Percentiles rank a stretch among this genome's conserved stretches.
Conservation (phyloP, 1,140 invertebrate species). For the Drosophila saltans region DNA sequence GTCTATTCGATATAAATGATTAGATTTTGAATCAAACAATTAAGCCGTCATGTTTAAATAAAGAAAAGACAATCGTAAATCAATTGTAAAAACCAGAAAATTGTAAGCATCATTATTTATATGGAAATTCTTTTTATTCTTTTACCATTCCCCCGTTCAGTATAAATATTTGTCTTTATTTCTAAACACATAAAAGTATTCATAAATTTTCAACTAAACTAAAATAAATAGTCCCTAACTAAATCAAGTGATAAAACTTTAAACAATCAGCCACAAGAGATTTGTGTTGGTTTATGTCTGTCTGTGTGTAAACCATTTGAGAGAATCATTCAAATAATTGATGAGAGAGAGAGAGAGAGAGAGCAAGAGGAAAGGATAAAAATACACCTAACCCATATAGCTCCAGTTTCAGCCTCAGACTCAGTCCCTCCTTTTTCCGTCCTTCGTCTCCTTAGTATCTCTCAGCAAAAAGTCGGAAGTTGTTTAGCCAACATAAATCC, state of each 20-base stretch:
- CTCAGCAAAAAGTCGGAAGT: constrained; percentile 52
- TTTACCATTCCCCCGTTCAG: not conserved
- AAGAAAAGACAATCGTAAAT: too few relatives aligned
- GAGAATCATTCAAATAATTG: constrained; percentile 62
- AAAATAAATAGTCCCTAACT: constrained; percentile 21
- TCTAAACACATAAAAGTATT: constrained; percentile 20
- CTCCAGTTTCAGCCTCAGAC: not conserved
- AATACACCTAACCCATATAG: not conserved
- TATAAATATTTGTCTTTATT: constrained; percentile 14
- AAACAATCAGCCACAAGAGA: constrained; percentile 20
- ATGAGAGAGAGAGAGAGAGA: constrained; percentile 48
- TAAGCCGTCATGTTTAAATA: too few relatives aligned
- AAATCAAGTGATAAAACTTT: constrained; percentile 11
- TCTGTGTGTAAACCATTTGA: constrained; percentile 29
- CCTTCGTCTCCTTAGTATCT: constrained; percentile 19
- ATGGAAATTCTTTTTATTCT: not conserved
- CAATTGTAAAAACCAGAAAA: constrained; percentile 9
- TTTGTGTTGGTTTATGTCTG: constrained; percentile 11
- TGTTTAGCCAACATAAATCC: constrained; percentile 72
- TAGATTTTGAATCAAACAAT: too few relatives aligned
- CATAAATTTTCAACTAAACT: constrained; percentile 35
- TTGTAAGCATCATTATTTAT: not conserved
- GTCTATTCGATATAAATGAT: too few relatives aligned
- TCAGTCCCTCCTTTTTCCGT: not conserved
- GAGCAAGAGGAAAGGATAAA: not conserved